phyloP scores from a whole-genome alignment of 1,140 invertebrate genomes.

The Leptoteleia sp. region DNA sequence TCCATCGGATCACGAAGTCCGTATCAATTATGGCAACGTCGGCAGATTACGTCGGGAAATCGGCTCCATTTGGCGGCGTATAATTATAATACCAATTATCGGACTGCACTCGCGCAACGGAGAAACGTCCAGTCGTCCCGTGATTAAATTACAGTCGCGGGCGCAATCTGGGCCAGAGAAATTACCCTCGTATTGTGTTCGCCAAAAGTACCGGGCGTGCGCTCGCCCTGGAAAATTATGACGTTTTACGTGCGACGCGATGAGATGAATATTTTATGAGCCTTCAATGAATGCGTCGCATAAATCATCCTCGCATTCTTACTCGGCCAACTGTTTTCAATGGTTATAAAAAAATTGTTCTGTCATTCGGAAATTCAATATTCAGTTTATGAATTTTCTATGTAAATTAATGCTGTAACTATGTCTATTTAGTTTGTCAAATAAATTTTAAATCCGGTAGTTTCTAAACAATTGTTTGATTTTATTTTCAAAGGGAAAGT shows the following conservation, averaged over 20 bases:
- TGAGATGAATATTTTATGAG: conserved; percentile 24
- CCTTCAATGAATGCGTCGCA: too few relatives aligned
- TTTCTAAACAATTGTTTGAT: too few relatives aligned
- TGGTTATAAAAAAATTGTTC: too few relatives aligned
- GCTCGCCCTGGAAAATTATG: conserved; percentile 33
- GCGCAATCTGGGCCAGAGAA: conserved; percentile 42
- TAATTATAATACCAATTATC: conserved; percentile 49
- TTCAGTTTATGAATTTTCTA: too few relatives aligned
- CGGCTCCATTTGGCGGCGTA: conserved; percentile 28
- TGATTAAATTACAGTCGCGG: conserved; percentile 36
- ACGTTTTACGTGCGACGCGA: conserved; percentile 15
- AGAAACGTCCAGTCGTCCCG: conserved; percentile 10
- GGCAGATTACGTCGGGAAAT: conserved; percentile 29
- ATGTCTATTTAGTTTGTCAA: too few relatives aligned
- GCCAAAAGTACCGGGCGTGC: conserved; percentile 10
- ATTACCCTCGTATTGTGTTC: conserved; percentile 25
- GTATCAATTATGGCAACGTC: conserved; percentile 47
- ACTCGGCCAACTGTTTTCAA: too few relatives aligned
- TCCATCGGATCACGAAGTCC: conserved; percentile 29
- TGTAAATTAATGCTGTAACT: too few relatives aligned
- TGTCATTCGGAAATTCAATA: too few relatives aligned
- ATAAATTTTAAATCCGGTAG: too few relatives aligned
- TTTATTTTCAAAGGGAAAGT: too few relatives aligned
- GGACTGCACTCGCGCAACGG: conserved; percentile 12
- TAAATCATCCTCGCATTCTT: too few relatives aligned